Evolutionary conservation across 2,888 invertebrate genomes (phyloP), one percentile per base, ranked within the genome.

Genomic region (Sylvicola cinctus): DNA sequence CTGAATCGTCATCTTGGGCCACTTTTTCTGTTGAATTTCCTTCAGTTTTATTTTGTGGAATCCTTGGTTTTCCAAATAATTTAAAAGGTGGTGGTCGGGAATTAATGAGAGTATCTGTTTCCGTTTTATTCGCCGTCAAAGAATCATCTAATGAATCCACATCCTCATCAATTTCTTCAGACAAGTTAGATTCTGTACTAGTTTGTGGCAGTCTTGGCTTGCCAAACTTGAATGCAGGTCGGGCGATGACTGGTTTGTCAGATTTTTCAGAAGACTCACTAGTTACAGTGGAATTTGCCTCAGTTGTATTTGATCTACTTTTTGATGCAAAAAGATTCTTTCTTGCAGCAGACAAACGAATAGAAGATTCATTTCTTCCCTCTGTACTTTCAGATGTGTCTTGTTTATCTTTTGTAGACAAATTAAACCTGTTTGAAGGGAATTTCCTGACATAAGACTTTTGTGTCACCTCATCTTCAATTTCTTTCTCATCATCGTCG

Each of bases 11-110:
- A 17, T 35, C 35, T 15, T 29, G 30, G 2, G 31, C 31, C 2
- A 31, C 31, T 30, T 35, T 30, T 20, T 32, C 14, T 4, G 32
- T 16, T 14, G 31, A 31, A n/a, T 17, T 2, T 16, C 16, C 29
- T 14, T 31, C 32, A 15, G 32, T 31, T 16, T 25, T 36, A 25
- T 36, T 32, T 15, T n/a, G 20, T 8, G 36, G 36, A n/a, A 25
- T 23, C 15, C 4, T n/a, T 20, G 27, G 15, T 5, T 13, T 16
- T 15, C 14, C n/a, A 16, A 32, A 26, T 10, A 29, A 13, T 8
- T 12, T 26, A 14, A 15, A 16, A 6, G 12, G 13, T 10, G 29
- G 3, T 17, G 29, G 15, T 8, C 14, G 12, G 10, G 14, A 17
- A 27, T 32, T 32, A n/a, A 29, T 29, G 27, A 32, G 29, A 15